A percentile compares a stretch with the other conserved stretches of the same genome.
phyloP scores from a whole-genome alignment of 37 sponge, comb jelly and placozoan species.

The Spongilla lacustris region DNA sequence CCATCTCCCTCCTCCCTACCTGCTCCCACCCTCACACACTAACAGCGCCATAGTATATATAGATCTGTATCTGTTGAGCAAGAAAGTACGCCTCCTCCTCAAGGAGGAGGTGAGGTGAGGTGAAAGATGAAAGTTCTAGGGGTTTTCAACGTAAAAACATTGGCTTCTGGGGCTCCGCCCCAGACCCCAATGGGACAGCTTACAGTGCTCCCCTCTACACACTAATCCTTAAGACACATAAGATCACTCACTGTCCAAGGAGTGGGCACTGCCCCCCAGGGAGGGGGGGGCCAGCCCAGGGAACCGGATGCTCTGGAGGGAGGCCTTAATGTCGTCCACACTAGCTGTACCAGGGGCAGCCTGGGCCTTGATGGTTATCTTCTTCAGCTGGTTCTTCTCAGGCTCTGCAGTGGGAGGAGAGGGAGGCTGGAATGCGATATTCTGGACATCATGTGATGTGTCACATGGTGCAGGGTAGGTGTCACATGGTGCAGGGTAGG shows the following conservation, averaged over 20 bases:
- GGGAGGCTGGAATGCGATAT: neutral
- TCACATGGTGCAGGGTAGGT: neutral
- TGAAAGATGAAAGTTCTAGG: no score
- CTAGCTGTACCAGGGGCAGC: constrained; percentile 25
- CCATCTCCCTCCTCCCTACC: neutral
- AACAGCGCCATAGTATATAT: no score
- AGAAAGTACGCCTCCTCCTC: no score
- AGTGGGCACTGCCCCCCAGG: constrained; percentile 9
- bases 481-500: neutral
- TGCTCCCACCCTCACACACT: no score
- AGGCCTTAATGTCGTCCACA: constrained; percentile 69
- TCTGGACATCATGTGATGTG: neutral
- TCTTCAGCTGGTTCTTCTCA: constrained; percentile 15
- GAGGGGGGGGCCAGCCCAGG: neutral
- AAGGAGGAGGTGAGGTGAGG: no score
- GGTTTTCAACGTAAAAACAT: no score
- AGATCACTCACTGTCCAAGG: constrained; percentile 44
- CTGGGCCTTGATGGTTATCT: constrained; percentile 33
- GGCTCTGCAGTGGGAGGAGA: constrained; percentile 16
- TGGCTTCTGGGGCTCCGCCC: no score
- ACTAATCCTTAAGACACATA: no score
- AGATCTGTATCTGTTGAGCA: no score
- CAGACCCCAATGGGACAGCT: no score
- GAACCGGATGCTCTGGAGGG: constrained; percentile 31
- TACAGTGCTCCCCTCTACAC: no score